Evolutionary conservation across 2,888 invertebrate species (phyloP).

Genomic region (Eustalomyia histrio): DNA sequence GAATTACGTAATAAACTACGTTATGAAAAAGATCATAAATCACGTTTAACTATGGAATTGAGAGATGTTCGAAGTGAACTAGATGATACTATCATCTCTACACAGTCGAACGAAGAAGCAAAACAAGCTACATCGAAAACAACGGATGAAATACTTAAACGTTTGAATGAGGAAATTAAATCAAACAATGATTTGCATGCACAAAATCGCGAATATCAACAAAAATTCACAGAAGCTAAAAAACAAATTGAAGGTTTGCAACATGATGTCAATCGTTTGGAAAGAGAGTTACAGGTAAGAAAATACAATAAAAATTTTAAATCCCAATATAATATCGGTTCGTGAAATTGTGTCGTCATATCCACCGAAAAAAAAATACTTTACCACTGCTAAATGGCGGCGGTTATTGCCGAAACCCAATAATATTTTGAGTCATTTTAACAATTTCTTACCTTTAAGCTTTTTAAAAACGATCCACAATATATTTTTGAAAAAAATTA

Average conservation of each 20-base stretch:
- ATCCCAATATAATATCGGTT: too few species aligned
- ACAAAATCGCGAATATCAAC: constrained; percentile 71
- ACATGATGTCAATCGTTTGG: constrained; percentile 72
- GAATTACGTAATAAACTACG: constrained; percentile 79
- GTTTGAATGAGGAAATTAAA: constrained; percentile 76
- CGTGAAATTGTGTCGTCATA: too few species aligned
- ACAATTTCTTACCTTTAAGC: too few species aligned
- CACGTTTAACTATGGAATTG: constrained; percentile 76
- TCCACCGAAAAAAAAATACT: too few species aligned
- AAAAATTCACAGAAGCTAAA: constrained; percentile 72
- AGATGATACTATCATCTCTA: constrained; percentile 74
- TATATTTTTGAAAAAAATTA: too few species aligned
- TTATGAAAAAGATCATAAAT: constrained; percentile 79
- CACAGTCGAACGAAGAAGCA: constrained; percentile 75
- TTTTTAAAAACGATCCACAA: too few species aligned
- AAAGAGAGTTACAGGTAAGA: constrained; percentile 74
- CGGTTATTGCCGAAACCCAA: too few species aligned
- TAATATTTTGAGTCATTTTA: too few species aligned
- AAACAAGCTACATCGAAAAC: constrained; percentile 75
- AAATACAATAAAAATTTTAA: too few species aligned
- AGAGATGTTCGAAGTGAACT: constrained; percentile 76
- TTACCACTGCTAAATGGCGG: too few species aligned
- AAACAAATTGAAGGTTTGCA: constrained; percentile 75
- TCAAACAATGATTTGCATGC: constrained; percentile 75
- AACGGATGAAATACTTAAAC: constrained; percentile 75